Conservation (phyloP, 2,888 invertebrate species). For the Andrena praecox region DNA sequence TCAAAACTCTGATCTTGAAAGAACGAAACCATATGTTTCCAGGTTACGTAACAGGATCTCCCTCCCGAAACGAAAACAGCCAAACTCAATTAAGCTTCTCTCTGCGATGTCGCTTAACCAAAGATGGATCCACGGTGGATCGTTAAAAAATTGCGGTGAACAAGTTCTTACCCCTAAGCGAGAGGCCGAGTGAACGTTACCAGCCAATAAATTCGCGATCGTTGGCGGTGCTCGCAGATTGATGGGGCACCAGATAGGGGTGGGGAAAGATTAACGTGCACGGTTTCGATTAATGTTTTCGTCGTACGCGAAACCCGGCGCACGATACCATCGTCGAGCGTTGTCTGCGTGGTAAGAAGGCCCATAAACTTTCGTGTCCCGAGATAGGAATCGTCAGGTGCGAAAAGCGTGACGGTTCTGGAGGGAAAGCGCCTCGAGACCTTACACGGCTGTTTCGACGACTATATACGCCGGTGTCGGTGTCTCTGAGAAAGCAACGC, state of each 20-base stretch:
- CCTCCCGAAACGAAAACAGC: background rate
- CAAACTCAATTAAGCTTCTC: background rate
- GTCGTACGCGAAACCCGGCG: slow-evolving; percentile 71
- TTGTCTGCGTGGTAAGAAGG: slow-evolving; percentile 72
- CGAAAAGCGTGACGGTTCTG: slow-evolving; percentile 84
- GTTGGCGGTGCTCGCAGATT: slow-evolving; percentile 7
- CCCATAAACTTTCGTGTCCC: slow-evolving; percentile 79
- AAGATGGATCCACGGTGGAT: background rate
- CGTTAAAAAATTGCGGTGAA: background rate
- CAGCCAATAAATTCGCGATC: slow-evolving; percentile 38
- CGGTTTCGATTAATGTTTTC: slow-evolving; percentile 78
- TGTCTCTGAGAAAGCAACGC: slow-evolving; percentile 61
- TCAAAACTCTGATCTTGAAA: slow-evolving; percentile 14
- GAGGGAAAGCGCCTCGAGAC: slow-evolving; percentile 82
- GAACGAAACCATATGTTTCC: background rate
- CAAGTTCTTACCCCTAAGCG: background rate
- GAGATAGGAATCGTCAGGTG: slow-evolving; percentile 81
- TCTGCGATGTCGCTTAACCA: no score
- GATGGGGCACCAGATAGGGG: slow-evolving; percentile 42
- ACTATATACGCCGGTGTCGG: slow-evolving; percentile 52
- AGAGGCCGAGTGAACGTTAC: slow-evolving; percentile 20
- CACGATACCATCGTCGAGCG: slow-evolving; percentile 75
- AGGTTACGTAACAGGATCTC: background rate
- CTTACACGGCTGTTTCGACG: slow-evolving; percentile 60
- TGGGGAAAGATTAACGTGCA: slow-evolving; percentile 60